Conservation (phyloP, 2,888 invertebrate species). For the Anaspis maculata region DNA sequence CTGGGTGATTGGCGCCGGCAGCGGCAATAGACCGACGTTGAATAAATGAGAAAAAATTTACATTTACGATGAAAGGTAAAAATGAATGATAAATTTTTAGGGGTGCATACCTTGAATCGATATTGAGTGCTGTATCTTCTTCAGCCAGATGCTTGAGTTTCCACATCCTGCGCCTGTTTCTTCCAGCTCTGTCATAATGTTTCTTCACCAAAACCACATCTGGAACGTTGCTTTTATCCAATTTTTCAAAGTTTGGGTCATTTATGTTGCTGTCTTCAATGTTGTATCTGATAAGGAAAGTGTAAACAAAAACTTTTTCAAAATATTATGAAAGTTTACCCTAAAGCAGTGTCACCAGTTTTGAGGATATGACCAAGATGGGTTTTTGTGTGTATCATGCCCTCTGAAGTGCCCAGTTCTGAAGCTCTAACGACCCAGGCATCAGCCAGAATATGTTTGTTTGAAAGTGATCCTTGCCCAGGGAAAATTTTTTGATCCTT, state of each 20-base stretch:
- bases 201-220: conserved; percentile 96
- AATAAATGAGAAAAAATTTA: conserved; percentile 15
- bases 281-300: conserved; percentile 65
- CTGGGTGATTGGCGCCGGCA: too few relatives aligned
- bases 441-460: conserved; percentile 83
- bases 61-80: too few relatives aligned
- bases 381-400: conserved; percentile 76
- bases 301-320: conserved; percentile 3
- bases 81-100: conserved; percentile 20
- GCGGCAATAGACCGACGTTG: too few relatives aligned
- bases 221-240: conserved; percentile 61
- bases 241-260: conserved; percentile 77
- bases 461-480: conserved; percentile 81
- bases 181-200: conserved; percentile 63
- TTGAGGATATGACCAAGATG: conserved; percentile 91
- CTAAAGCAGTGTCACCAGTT: conserved; percentile 87
- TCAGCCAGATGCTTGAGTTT: conserved; percentile 81
- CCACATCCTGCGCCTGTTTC: conserved; percentile 77
- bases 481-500: conserved; percentile 72
- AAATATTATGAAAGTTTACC: conserved; percentile 53
- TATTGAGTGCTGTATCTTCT: conserved; percentile 54
- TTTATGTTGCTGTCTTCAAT: conserved; percentile 87
- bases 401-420: conserved; percentile 75
- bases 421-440: conserved; percentile 87
- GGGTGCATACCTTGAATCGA: conserved; percentile 57